Conservation (phyloP, 2,888 invertebrate species). For the Andrena bicolor region DNA sequence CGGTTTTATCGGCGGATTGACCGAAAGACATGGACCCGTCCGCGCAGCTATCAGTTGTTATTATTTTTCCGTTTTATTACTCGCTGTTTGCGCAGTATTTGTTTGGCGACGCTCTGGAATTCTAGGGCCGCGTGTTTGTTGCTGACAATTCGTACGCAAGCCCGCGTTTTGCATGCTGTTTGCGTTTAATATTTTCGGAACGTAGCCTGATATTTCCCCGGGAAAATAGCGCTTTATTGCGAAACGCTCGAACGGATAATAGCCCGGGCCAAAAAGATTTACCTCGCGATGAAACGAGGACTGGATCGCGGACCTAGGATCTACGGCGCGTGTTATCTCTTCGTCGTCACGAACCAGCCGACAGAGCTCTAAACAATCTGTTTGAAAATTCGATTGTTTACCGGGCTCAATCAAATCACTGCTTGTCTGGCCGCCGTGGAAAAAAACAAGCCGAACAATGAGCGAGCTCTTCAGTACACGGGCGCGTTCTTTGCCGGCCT, state of each 20-base stretch:
- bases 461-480: neutral
- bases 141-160: slow-evolving; percentile 25
- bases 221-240: slow-evolving; percentile 41
- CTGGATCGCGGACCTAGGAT: neutral
- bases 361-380: neutral
- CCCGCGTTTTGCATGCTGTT: slow-evolving; percentile 32
- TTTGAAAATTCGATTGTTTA: slow-evolving; percentile 23
- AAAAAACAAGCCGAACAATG: slow-evolving; percentile 31
- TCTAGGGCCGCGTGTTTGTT: slow-evolving; percentile 25
- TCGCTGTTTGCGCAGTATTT: slow-evolving; percentile 25
- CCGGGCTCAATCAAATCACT: neutral
- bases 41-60: slow-evolving; percentile 19
- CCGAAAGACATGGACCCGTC: slow-evolving; percentile 11
- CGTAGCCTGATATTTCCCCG: slow-evolving; percentile 33
- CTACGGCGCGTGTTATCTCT: neutral
- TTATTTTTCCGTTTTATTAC: slow-evolving; percentile 48
- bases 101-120: slow-evolving; percentile 32
- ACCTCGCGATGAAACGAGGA: neutral
- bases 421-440: slow-evolving; percentile 6
- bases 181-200: slow-evolving; percentile 50
- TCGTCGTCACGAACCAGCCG: neutral
- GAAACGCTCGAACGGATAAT: slow-evolving; percentile 19
- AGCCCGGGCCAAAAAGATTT: slow-evolving; percentile 7
- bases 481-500: neutral
- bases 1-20: neutral